Conservation (phyloP, 2,113 vertebrate species). For the Ciconia stormi region DNA sequence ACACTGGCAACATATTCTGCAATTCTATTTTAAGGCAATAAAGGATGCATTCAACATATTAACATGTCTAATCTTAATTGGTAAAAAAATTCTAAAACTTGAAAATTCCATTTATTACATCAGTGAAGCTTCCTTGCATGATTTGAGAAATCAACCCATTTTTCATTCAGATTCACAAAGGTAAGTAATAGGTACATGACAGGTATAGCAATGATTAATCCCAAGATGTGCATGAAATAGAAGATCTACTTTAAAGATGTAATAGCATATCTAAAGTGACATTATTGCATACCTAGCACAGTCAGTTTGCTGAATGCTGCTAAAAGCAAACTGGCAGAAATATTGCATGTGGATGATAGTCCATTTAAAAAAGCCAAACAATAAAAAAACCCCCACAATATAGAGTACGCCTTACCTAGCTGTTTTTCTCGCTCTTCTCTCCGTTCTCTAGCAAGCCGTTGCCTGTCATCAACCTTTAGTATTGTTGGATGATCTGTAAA, state of each 20-base stretch:
- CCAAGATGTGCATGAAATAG: neutral
- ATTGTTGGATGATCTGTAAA: constrained; percentile 80
- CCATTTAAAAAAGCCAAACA: neutral
- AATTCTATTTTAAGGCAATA: neutral
- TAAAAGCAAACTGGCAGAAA: neutral
- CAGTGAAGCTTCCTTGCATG: neutral
- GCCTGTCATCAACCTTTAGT: constrained; percentile 90
- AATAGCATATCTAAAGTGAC: neutral
- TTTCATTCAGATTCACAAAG: neutral
- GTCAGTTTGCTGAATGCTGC: neutral
- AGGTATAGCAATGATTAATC: neutral
- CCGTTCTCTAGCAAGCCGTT: constrained; percentile 89
- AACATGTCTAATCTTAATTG: neutral
- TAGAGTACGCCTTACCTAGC: constrained; percentile 76
- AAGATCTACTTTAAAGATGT: neutral
- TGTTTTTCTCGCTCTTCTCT: constrained; percentile 89
- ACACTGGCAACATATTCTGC: neutral
- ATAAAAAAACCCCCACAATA: accelerated
- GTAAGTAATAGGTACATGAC: neutral
- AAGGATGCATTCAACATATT: neutral
- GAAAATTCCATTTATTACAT: neutral
- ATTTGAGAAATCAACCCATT: neutral
- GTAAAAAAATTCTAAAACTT: neutral
- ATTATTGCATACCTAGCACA: neutral
- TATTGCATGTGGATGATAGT: neutral